A percentile compares a stretch with the other conserved stretches of the same genome.
Evolutionary conservation across 2,797 vertebrate species (phyloP).

Genomic region (Phrynocephalus vlangalii): DNA sequence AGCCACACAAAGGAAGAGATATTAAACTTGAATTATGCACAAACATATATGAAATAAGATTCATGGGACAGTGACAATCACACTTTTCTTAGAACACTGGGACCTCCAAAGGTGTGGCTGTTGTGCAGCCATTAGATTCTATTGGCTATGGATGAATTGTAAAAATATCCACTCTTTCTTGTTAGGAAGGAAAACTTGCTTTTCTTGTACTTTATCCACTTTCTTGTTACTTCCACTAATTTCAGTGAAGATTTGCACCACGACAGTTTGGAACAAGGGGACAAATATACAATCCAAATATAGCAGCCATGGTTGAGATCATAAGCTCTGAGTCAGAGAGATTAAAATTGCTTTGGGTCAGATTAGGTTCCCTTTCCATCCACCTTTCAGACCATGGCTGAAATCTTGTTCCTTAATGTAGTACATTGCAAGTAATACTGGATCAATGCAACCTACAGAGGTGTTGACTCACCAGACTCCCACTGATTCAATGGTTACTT

Average conservation of each 20-base stretch:
- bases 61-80: not conserved
- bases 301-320: not conserved
- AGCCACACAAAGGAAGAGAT: not conserved
- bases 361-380: no score
- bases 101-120: not conserved
- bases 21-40: slow-evolving; percentile 9
- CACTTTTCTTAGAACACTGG: not conserved
- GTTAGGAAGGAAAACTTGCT: not conserved
- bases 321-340: not conserved
- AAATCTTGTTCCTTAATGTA: no score
- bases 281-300: no score
- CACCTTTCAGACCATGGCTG: no score
- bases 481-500: no score
- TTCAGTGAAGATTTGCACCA: not conserved
- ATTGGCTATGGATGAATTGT: not conserved
- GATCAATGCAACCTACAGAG: no score
- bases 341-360: no score
- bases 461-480: no score
- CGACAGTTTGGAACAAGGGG: not conserved
- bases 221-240: not conserved
- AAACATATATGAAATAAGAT: not conserved
- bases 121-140: not conserved
- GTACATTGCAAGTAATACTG: no score
- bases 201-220: rapidly evolving
- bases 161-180: not conserved